Evolutionary conservation across 1,140 invertebrate species (phyloP).

Genomic region (Chymomyza costata): DNA sequence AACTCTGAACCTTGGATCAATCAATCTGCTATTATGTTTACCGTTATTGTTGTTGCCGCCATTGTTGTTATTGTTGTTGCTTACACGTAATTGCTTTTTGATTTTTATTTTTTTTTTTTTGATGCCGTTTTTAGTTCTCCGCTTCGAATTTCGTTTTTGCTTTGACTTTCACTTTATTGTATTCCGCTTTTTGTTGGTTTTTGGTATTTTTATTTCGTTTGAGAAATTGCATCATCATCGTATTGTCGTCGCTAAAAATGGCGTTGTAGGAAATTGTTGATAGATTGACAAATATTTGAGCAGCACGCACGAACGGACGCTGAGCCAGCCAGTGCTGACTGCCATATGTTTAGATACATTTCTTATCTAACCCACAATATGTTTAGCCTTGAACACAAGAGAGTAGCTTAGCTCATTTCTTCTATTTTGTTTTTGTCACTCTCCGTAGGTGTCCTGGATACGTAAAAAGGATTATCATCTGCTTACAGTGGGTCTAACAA

Average conservation of each 20-base stretch:
- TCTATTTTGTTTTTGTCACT: slow-evolving; percentile 49
- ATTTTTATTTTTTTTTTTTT: slow-evolving; percentile 41
- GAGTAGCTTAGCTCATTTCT: slow-evolving; percentile 41
- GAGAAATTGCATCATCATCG: slow-evolving; percentile 67
- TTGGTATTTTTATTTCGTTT: slow-evolving; percentile 19
- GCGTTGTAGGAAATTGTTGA: slow-evolving; percentile 32
- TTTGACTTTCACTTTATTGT: slow-evolving; percentile 20
- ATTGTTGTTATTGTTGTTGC: slow-evolving; percentile 13
- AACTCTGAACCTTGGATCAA: slow-evolving; percentile 67
- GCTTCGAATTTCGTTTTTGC: slow-evolving; percentile 15
- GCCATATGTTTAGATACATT: slow-evolving; percentile 58
- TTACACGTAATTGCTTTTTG: slow-evolving; percentile 68
- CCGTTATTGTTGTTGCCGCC: slow-evolving; percentile 34
- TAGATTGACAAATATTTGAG: slow-evolving; percentile 67
- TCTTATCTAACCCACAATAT: slow-evolving; percentile 5
- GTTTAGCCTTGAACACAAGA: not conserved
- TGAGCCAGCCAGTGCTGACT: slow-evolving; percentile 3
- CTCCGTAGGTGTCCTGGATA: slow-evolving; percentile 85
- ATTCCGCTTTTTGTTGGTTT: slow-evolving; percentile 10
- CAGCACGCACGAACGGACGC: slow-evolving; percentile 34
- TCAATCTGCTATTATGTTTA: slow-evolving; percentile 72
- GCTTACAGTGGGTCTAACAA: slow-evolving; percentile 87
- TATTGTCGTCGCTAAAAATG: slow-evolving; percentile 43
- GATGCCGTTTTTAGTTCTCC: slow-evolving; percentile 12
- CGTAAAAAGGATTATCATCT: slow-evolving; percentile 87